Evolutionary conservation across 2,888 invertebrate genomes (phyloP), one percentile per base, ranked within the genome.

Genomic region (Schizotus pectinicornis): DNA sequence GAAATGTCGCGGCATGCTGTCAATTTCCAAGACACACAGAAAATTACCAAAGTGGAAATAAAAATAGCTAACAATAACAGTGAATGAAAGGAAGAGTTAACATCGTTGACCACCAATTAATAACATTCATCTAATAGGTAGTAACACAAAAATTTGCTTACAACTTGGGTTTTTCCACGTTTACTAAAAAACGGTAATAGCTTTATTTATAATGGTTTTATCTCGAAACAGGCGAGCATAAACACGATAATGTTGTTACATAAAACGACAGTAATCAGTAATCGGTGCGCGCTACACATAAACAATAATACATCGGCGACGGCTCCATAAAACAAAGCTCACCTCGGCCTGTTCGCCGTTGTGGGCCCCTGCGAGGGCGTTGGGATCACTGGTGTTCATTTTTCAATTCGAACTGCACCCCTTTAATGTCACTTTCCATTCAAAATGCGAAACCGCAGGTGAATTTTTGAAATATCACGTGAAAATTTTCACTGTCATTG

Each of bases 331-430:
- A 56, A 61, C 39, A 66, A 67, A 65, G 66, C 70, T 64, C 56
- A 85, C 85, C 83, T 85, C 85, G 14, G 82, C 77, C 12, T 84
- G 83, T 80, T 74, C 82, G 80, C 77, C 82, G 81, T 80, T 67
- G 56, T 73, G 72, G 53, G 83, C 83, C 80, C 84, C 85, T 79
- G 84, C 80, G 72, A 79, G 73, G 64, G 74, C 70, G 66, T 72
- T 75, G 78, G 84, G 84, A 78, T 84, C 85, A 79, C 84, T 85
- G 80, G 84, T 81, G 78, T 85, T 85, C 79, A 85, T 82, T 77
- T 56, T 64, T 61, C 58, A 67, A 62, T 59, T 56, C 53, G 57
- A 60, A 67, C 64, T 63, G 62, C 56, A 54, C 36, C 60, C 59
- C 60, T 62, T 64, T 62, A 65, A 52, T 60, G 56, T 65, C 64